Percentiles rank a stretch among this genome's conserved stretches.
These are phyloP conservation scores for Lycia hirtaria DNA, from an alignment of 2,888 invertebrate genomes.

Conservation along the genomic window DNA sequence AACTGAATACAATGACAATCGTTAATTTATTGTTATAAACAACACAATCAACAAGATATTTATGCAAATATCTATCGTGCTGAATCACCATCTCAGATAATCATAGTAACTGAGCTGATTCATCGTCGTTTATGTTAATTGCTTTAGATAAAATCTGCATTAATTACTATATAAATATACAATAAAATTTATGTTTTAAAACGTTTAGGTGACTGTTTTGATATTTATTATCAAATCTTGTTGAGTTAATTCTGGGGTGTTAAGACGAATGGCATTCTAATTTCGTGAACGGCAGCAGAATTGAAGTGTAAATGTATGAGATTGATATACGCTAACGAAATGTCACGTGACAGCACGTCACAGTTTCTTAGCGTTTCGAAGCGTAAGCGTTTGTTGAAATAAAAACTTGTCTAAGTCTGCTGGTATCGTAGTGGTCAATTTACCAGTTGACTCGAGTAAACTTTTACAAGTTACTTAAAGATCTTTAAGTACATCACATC, in stretches of 20 bases:
- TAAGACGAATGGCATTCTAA: no score
- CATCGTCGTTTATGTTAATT: constrained; percentile 23
- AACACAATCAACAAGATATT: constrained; percentile 23
- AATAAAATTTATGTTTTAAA: neutral
- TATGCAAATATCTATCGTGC: constrained; percentile 28
- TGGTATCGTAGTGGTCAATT: no score
- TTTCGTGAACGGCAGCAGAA: no score
- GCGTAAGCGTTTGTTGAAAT: no score
- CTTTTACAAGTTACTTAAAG: no score
- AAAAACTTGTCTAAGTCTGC: no score
- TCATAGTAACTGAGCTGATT: constrained; percentile 4
- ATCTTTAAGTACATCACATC: no score
- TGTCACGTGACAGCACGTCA: no score
- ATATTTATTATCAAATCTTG: neutral
- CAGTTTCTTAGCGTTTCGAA: no score
- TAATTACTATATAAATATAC: neutral
- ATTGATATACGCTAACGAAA: no score
- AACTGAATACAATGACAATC: neutral
- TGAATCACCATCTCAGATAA: neutral
- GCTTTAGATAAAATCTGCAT: constrained; percentile 22
- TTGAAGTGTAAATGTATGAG: no score
- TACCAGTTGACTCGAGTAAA: no score
- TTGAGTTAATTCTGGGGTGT: neutral
- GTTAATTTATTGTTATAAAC: neutral
- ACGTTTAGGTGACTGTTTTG: neutral